phyloP scores from a whole-genome alignment of 2,888 invertebrate species.

The Epistrophella euchroma region DNA sequence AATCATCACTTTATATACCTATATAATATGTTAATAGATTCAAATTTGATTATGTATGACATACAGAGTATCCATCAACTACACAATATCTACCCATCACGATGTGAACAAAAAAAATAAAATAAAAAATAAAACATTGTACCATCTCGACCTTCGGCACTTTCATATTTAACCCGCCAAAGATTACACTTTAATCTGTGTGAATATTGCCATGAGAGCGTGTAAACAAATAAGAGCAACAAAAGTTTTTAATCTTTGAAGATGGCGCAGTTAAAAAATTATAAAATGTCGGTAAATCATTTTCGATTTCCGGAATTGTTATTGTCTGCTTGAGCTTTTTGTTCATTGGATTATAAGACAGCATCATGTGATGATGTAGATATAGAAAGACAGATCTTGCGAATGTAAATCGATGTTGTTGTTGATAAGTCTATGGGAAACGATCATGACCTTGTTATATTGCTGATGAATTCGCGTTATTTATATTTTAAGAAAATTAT shows the following conservation, averaged over 20 bases:
- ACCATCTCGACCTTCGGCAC: slow-evolving; percentile 17
- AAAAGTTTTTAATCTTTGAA: slow-evolving; percentile 10
- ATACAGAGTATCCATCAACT: slow-evolving; percentile 24
- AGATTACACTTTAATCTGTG: slow-evolving; percentile 38
- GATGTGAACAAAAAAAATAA: slow-evolving; percentile 1
- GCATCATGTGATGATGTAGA: background rate
- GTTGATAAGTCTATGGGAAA: slow-evolving; percentile 15
- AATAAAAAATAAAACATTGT: background rate
- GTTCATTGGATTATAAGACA: slow-evolving; percentile 10
- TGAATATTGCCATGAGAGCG: slow-evolving; percentile 30
- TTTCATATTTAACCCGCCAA: slow-evolving; percentile 13
- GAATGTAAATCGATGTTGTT: slow-evolving; percentile 26
- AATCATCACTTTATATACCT: slow-evolving; percentile 1
- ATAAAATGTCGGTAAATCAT: slow-evolving; percentile 35
- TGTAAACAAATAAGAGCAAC: slow-evolving; percentile 41
- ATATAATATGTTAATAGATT: slow-evolving; percentile 6
- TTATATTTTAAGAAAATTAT: background rate
- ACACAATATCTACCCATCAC: background rate
- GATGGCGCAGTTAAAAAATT: slow-evolving; percentile 27
- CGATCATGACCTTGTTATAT: slow-evolving; percentile 14
- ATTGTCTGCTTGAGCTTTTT: slow-evolving; percentile 14
- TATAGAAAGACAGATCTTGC: slow-evolving; percentile 4
- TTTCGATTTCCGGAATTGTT: slow-evolving; percentile 15
- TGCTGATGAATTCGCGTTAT: slow-evolving; percentile 19
- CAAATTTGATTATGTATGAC: slow-evolving; percentile 17